These are phyloP conservation scores for Parasteatoda lunata DNA, from an alignment of 2,888 invertebrate species.

Conservation along the genomic window DNA sequence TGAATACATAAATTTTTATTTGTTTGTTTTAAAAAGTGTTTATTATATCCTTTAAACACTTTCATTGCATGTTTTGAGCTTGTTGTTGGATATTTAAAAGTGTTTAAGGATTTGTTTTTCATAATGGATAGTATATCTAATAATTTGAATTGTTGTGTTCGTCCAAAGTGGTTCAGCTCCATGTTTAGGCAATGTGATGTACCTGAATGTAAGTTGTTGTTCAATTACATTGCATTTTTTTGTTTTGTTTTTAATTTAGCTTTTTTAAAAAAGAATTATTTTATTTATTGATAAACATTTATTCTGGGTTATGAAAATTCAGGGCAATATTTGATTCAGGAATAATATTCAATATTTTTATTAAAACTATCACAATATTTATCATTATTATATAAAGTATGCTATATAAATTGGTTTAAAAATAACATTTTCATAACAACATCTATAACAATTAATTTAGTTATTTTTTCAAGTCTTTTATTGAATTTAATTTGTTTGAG, in stretches of 20 bases:
- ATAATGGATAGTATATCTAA: constrained; percentile 49
- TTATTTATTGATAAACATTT: too few relatives aligned
- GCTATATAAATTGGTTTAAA: too few relatives aligned
- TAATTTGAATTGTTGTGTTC: constrained; percentile 68
- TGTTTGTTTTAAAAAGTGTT: not conserved
- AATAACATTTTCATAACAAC: too few relatives aligned
- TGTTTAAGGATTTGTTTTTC: constrained; percentile 5
- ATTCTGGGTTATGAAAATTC: too few relatives aligned
- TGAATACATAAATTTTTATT: constrained; percentile 14
- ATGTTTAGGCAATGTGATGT: constrained; percentile 69
- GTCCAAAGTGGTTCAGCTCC: constrained; percentile 68
- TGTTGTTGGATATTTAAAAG: not conserved
- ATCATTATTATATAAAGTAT: too few relatives aligned
- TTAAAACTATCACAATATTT: too few relatives aligned
- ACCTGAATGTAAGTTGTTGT: constrained; percentile 68
- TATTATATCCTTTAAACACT: constrained; percentile 9
- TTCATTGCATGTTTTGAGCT: not conserved
- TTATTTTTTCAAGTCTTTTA: too few relatives aligned
- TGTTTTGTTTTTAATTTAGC: not conserved
- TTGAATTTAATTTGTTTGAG: too few relatives aligned
- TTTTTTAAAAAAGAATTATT: too few relatives aligned
- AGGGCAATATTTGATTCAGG: too few relatives aligned
- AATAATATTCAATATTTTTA: too few relatives aligned
- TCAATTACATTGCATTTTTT: not conserved
- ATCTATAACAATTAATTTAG: too few relatives aligned